phyloP scores from a whole-genome alignment of 2,113 vertebrate genomes.

The Dromas ardeola region DNA sequence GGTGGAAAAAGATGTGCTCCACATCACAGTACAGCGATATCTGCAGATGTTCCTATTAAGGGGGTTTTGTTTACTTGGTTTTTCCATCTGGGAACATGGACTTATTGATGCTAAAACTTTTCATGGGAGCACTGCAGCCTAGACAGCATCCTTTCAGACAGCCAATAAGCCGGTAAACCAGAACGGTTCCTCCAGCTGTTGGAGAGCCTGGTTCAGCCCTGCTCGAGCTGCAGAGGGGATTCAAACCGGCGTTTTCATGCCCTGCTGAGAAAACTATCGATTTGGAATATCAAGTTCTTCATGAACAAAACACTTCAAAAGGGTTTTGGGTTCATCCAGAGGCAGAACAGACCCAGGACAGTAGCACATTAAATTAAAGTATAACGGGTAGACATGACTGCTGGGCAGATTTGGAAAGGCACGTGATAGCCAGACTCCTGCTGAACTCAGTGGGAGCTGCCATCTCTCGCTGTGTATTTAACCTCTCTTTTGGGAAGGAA shows the following conservation, averaged over 20 bases:
- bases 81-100: background rate
- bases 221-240: background rate
- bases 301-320: background rate
- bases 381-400: background rate
- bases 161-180: background rate
- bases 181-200: background rate
- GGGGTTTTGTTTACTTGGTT: accelerated
- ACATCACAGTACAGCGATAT: accelerated
- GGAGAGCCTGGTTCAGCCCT: background rate
- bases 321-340: background rate
- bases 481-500: background rate
- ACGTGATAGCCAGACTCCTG: background rate
- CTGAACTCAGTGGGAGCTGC: background rate
- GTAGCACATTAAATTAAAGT: background rate
- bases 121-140: background rate
- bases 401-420: background rate
- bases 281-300: background rate
- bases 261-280: background rate
- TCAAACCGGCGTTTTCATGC: accelerated
- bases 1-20: background rate
- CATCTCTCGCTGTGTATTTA: background rate
- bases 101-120: background rate
- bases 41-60: background rate
- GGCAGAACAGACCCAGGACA: background rate
- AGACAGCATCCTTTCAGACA: background rate